Percentiles rank a stretch among this genome's conserved stretches.
Conservation (phyloP, 2,797 vertebrate species). For the Gymnoscopelus braueri region DNA sequence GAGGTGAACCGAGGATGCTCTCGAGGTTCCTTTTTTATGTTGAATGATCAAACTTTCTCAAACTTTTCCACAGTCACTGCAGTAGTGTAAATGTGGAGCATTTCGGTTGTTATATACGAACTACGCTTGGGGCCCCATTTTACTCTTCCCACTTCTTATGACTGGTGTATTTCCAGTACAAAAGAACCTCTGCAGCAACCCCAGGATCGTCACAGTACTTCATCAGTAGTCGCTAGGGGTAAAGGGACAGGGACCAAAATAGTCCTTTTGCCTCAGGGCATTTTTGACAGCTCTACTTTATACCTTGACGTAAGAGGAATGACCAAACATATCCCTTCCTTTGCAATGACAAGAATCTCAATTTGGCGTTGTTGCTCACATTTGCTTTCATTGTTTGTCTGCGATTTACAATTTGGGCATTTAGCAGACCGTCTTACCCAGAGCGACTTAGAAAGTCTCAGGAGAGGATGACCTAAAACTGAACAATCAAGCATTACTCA, state of each 20-base stretch:
- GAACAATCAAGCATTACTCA: background rate
- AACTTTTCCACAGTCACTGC: slow-evolving; percentile 68
- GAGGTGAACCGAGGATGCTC: slow-evolving; percentile 51
- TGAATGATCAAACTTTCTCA: slow-evolving; percentile 67
- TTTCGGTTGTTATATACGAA: slow-evolving; percentile 64
- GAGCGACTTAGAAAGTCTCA: no score
- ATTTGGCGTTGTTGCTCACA: background rate
- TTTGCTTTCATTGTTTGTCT: background rate
- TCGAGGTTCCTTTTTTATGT: slow-evolving; percentile 71
- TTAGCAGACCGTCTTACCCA: no score
- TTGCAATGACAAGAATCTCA: slow-evolving; percentile 38
- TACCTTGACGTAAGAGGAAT: slow-evolving; percentile 22
- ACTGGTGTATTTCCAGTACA: slow-evolving; percentile 58
- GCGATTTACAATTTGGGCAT: background rate
- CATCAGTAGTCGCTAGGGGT: slow-evolving; percentile 24
- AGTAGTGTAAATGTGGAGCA: slow-evolving; percentile 66
- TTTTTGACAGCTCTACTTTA: slow-evolving; percentile 50
- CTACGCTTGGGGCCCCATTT: slow-evolving; percentile 43
- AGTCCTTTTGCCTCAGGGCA: slow-evolving; percentile 10
- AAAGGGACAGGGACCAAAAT: slow-evolving; percentile 23
- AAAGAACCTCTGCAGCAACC: slow-evolving; percentile 50
- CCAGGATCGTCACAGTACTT: slow-evolving; percentile 39
- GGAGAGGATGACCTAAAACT: background rate
- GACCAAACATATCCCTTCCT: slow-evolving; percentile 12
- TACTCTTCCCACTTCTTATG: slow-evolving; percentile 37